A percentile compares a stretch with the other conserved stretches of the same genome.
Evolutionary conservation across 2,113 vertebrate species (phyloP).

Genomic region (Labrus mixtus): DNA sequence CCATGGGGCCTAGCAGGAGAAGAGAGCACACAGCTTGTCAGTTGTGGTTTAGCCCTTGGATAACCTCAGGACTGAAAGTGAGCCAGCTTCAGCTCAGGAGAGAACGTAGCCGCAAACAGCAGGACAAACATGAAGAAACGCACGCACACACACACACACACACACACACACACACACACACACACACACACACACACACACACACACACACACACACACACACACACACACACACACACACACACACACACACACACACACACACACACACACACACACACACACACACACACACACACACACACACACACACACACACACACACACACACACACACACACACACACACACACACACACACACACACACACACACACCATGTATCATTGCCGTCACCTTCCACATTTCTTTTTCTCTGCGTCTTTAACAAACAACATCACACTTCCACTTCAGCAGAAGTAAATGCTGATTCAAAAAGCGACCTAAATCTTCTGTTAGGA

Average conservation of each 20-base stretch:
- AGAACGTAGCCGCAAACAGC: conserved; percentile 29
- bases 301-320: background rate
- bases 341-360: background rate
- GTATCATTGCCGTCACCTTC: background rate
- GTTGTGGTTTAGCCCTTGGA: conserved; percentile 45
- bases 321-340: background rate
- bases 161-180: background rate
- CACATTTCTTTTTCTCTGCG: background rate
- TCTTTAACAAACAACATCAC: conserved; percentile 6
- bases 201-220: background rate
- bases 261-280: background rate
- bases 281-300: background rate
- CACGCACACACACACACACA: background rate
- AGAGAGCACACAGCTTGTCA: conserved; percentile 48
- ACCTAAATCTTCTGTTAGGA: background rate
- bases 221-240: background rate
- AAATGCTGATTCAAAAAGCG: background rate
- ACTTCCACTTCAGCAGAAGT: conserved; percentile 1
- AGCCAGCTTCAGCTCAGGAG: conserved; percentile 38
- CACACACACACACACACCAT: background rate
- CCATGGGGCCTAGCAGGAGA: conserved; percentile 51
- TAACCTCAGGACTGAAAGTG: conserved; percentile 44
- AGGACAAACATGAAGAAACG: conserved; percentile 11
- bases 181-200: background rate
- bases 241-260: background rate